These are phyloP conservation scores for Hydrotaea diabolus DNA, from an alignment of 2,888 invertebrate species.

Conservation along the genomic window DNA sequence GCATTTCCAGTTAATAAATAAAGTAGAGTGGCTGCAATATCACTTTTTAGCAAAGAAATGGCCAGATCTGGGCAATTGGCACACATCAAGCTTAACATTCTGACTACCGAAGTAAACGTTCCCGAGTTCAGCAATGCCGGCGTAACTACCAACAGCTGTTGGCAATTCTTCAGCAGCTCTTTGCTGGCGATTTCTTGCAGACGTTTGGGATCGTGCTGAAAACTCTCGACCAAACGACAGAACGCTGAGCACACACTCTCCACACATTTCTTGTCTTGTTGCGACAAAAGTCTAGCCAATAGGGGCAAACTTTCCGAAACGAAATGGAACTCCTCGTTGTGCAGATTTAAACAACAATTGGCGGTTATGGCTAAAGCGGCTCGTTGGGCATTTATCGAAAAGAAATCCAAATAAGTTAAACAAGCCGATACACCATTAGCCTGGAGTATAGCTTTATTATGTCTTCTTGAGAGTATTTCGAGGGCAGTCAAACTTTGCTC, in stretches of 20 bases:
- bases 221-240: slow-evolving; percentile 97
- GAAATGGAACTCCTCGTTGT: slow-evolving; percentile 95
- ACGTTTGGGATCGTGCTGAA: slow-evolving; percentile 93
- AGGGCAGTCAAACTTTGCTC: slow-evolving; percentile 98
- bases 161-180: slow-evolving; percentile 94
- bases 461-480: slow-evolving; percentile 97
- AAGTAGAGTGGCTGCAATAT: slow-evolving; percentile 96
- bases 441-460: slow-evolving; percentile 97
- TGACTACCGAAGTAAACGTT: slow-evolving; percentile 97
- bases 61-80: slow-evolving; percentile 97
- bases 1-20: slow-evolving; percentile 96
- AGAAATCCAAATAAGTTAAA: slow-evolving; percentile 98
- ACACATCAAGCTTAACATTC: slow-evolving; percentile 98
- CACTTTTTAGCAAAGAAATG: slow-evolving; percentile 93
- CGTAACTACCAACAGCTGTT: slow-evolving; percentile 94
- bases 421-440: slow-evolving; percentile 98
- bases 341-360: slow-evolving; percentile 97
- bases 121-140: slow-evolving; percentile 97
- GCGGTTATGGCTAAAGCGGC: slow-evolving; percentile 98
- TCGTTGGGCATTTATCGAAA: slow-evolving; percentile 98
- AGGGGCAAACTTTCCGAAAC: slow-evolving; percentile 93
- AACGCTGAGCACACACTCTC: slow-evolving; percentile 98
- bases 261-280: slow-evolving; percentile 98
- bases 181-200: slow-evolving; percentile 95
- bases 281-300: slow-evolving; percentile 89